Base-by-base conservation (phyloP, 2,113 vertebrate genomes). In the Trachemys scripta region DNA sequence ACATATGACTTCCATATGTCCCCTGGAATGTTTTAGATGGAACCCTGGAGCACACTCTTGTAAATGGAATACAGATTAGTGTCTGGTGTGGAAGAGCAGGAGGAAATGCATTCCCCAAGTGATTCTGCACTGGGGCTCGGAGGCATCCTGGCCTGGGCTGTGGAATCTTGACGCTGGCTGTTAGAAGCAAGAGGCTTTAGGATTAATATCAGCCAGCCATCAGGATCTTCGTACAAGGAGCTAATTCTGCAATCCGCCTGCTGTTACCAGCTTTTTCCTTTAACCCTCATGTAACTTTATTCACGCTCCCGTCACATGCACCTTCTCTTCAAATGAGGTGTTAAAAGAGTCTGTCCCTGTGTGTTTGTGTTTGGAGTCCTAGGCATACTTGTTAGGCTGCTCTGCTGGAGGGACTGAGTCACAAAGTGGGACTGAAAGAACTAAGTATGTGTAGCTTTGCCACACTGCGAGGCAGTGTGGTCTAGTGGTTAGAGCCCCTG, bases 121-220 rank as follows among this genome's bases (percentile, higher is more conserved):
- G 75, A 47, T 42, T 76, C n/a, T 75, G 69, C 38, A 22, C n/a
- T 42, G 17, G 69, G n/a, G n/a, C 69, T 42, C 2, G 5, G 38
- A 5, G 20, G 42, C 45, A 25, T 27, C 42, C 42, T 78, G 75
- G 75, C 42, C n/a, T 24, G 24, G 7, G 24, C 42, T 16, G 75
- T 27, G 38, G 42, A 47, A 38, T 38, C 75, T 78, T 45, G 27
- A 22, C 75, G 47, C 11, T 6, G 22, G 42, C 45, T 25, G 20
- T 76, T 76, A 6, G 38, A 24, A 76, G 72, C 22, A 6, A 76
- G 38, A 76, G 10, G 38, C 5, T 76, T 6, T 45, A 12, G 72
- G 22, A 25, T 42, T 25, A 2, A 38, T 38, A 54, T n/a, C 62
- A 19, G 62, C 88, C 8, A 0, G 4, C 0, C 1, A 0, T 7